Evolutionary conservation across 2,797 vertebrate species (phyloP), one percentile per base, ranked within the genome.

Genomic region (Myiotriccus ornatus): DNA sequence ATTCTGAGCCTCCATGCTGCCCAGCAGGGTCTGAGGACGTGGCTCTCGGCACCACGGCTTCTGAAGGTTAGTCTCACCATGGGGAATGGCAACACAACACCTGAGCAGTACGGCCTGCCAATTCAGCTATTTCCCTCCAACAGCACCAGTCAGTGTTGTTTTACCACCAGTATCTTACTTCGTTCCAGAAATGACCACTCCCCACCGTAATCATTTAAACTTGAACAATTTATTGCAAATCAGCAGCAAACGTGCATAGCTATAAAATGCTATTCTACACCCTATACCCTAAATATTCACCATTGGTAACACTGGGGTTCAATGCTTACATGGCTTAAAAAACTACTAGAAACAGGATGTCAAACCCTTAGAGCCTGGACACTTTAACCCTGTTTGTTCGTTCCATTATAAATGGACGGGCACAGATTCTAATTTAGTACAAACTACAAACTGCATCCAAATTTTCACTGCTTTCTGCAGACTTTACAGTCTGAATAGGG

Each of bases 1-100:
- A 62, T 63, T 55, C 50, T 0, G 3, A 71, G 41, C 25, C 57
- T 71, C 53, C 9, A 5, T 16, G 27, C 14, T 81, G 19, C 47
- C 35, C 18, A 63, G 47, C 37, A 63, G 35, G 8, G 39, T 22
- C 39, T 34, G 30, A 76, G 28, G 18, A 55, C 10, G 50, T 0
- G 1, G 50, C 10, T 5, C 37, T 21, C 14, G 34, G 64, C 74
- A 64, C 41, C 0, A 0, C 9, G 46, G 50, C 30, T 68, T 27
- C 37, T 64, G 32, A 68, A 52, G 46, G 21, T 17, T 46, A 25
- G 39, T 59, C 23, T 68, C 41, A 64, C 37, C 7, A 1, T 2
- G 3, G 14, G 68, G 18, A 93, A 90, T 22, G 43, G 65, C 74
- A 87, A 60, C 34, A 84, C 69, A 86, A 60, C 37, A 84, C 37